Evolutionary conservation across 2,113 vertebrate species (phyloP).

Genomic region (Mesembrinibis cayennensis): DNA sequence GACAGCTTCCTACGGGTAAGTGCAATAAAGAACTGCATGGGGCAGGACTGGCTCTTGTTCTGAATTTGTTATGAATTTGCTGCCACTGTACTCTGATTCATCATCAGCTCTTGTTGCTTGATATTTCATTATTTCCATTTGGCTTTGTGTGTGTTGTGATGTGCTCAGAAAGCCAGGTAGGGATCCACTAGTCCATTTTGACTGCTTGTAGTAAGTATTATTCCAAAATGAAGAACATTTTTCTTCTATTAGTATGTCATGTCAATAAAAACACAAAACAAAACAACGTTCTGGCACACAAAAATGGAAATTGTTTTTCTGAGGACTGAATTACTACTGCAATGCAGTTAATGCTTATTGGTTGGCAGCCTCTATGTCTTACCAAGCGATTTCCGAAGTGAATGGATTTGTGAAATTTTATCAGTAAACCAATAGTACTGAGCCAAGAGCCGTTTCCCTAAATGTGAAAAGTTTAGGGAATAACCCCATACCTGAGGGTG

Average conservation of each 20-base stretch:
- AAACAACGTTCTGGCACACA: background rate
- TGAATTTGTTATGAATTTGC: background rate
- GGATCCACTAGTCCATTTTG: background rate
- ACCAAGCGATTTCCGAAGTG: background rate
- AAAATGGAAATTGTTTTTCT: background rate
- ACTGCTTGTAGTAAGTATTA: background rate
- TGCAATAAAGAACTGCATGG: background rate
- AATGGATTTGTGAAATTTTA: background rate
- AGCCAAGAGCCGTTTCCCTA: background rate
- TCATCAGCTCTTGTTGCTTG: background rate
- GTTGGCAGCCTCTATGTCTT: background rate
- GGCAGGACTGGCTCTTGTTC: background rate
- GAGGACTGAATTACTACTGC: background rate
- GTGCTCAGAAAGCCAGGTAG: background rate
- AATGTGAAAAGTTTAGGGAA: background rate
- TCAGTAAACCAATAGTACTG: background rate
- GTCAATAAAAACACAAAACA: background rate
- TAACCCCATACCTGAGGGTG: background rate
- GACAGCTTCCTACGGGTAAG: conserved; percentile 89
- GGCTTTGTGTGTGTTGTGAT: background rate
- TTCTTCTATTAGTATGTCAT: background rate
- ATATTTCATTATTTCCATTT: background rate
- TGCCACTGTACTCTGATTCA: background rate
- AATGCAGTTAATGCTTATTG: background rate
- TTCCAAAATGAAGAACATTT: background rate